Evolutionary conservation across 2,888 invertebrate genomes (phyloP), one percentile per base, ranked within the genome.

Genomic region (Orchesellides sinensis): DNA sequence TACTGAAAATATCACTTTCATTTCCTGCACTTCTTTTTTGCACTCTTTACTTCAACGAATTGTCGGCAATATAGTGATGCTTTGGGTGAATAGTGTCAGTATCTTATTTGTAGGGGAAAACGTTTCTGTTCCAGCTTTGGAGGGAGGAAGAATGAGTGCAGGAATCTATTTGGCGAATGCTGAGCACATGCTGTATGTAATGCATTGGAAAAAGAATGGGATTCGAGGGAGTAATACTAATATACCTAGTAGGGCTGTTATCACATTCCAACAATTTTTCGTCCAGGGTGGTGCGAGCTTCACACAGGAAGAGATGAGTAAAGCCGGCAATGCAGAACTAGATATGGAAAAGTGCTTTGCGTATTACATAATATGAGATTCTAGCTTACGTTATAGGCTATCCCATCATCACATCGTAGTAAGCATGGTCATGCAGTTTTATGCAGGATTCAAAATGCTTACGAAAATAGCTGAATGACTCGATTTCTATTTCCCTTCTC

Each of bases 1-100:
- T 86, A 86, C 87, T 86, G 85, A 87, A 86, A 87, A 85, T 85
- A 86, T 87, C 87, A 84, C 85, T 86, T 84, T 85, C 84, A 87
- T 85, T 86, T 85, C 85, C 85, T 82, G 75, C 79, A 80, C 54
- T 80, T 80, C 70, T 80, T 80, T 72, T 80, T 72, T 61, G 65
- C 72, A 65, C 72, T 65, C 56, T 66, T 80, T 80, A 61, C 54
- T 65, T 21, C 65, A 72, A 78, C 45, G 72, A 80, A 80, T 80
- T 80, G 79, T 66, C 79, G 66, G 56, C 72, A 63, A 66, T 72
- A 72, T 80, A 63, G 56, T 19, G 56, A 72, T 80, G 79, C 54
- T 49, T 27, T 49, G 52, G 45, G 10, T 78, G 21, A 52, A 79
- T 54, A 32, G 35, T 79, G 70, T 63, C 61, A 68, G 78, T 78